These are phyloP conservation scores for Tragelaphus scriptus DNA, from an alignment of 2,113 vertebrate genomes.

Conservation along the genomic window DNA sequence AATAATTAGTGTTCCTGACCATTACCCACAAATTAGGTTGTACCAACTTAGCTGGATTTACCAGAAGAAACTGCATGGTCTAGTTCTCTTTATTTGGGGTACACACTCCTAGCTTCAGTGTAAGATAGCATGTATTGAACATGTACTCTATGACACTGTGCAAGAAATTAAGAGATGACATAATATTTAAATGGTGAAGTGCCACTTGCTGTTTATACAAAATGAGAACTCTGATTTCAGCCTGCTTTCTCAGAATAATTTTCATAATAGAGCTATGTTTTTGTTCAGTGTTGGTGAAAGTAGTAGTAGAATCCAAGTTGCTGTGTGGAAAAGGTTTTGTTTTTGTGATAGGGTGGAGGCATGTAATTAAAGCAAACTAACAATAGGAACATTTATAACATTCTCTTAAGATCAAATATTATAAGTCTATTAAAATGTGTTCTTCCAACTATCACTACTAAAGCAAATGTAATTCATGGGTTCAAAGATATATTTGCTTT, in stretches of 20 bases:
- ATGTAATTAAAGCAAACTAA: background rate
- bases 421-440: background rate
- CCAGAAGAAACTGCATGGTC: background rate
- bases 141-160: background rate
- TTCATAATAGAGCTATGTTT: background rate
- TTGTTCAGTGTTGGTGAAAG: background rate
- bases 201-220: background rate
- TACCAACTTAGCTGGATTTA: background rate
- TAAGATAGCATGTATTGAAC: background rate
- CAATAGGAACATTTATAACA: background rate
- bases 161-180: background rate
- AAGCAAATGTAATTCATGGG: background rate
- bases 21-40: background rate
- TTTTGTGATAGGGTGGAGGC: background rate
- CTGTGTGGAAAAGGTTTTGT: background rate
- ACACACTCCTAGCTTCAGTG: background rate
- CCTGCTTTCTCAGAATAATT: background rate
- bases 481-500: slow-evolving; percentile 1
- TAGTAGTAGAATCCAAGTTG: background rate
- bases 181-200: background rate
- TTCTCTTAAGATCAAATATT: background rate
- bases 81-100: background rate
- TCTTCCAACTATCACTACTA: background rate
- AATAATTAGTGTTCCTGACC: background rate
- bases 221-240: background rate